These are phyloP conservation scores for Dasypogon diadema DNA, from an alignment of 2,888 invertebrate species.

Conservation along the genomic window DNA sequence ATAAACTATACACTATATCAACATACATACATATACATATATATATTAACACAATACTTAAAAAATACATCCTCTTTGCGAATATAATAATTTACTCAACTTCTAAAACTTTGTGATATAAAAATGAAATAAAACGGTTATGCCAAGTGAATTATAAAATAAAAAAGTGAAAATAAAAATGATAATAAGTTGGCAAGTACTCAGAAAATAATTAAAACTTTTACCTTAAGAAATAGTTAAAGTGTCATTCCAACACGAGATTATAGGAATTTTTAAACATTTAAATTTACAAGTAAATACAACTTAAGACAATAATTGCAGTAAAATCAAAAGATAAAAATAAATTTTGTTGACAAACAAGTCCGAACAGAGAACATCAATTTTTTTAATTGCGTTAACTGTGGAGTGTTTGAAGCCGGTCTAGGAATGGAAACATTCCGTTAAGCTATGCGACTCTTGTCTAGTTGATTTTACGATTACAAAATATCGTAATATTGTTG, in stretches of 20 bases:
- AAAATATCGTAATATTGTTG: constrained; percentile 38
- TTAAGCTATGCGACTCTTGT: constrained; percentile 3
- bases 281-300: constrained; percentile 16
- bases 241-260: constrained; percentile 13
- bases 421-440: background rate
- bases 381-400: constrained; percentile 7
- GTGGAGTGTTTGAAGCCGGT: background rate
- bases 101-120: constrained; percentile 19
- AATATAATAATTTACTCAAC: constrained; percentile 18
- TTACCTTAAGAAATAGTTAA: background rate
- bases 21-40: constrained; percentile 18
- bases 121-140: constrained; percentile 6
- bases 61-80: constrained; percentile 24
- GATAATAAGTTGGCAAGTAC: background rate
- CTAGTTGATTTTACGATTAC: constrained; percentile 32
- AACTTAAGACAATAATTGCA: constrained; percentile 43
- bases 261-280: constrained; percentile 6
- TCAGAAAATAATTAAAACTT: background rate
- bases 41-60: constrained; percentile 22
- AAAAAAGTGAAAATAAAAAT: background rate
- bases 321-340: constrained; percentile 36
- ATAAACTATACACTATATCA: background rate
- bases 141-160: background rate
- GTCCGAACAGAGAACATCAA: constrained; percentile 34
- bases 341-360: constrained; percentile 22